Evolutionary conservation across 2,797 vertebrate species (phyloP), one percentile per base, ranked within the genome.

Genomic region (Lates japonicus): DNA sequence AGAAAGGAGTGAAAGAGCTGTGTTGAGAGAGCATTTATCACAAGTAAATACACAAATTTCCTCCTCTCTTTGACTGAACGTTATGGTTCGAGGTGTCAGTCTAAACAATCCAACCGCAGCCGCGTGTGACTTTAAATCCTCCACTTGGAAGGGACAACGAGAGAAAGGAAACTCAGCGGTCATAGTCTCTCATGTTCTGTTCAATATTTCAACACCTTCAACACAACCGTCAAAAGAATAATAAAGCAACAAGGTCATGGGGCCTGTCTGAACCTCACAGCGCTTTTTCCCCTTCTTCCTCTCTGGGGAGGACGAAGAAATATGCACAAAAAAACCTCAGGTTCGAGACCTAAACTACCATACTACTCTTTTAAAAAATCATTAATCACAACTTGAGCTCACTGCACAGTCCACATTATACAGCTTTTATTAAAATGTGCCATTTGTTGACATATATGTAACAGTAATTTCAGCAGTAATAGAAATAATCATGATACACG

Each of bases 171-270:
- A 92, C 91, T 91, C 94, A 88, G 95, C 93, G 88, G 93, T 89
- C 92, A 94, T 92, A 91, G 68, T 95, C 94, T 96, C 95, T 96
- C 95, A 95, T 94, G 93, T 96, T 94, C 94, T 93, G 94, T 93
- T 96, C 95, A 93, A 93, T 96, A 95, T 97, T 96, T 96, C 96
- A 97, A 94, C 95, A 95, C 91, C 95, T 93, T 93, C 91, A 87
- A 94, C 91, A 93, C 74, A 92, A 94, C 87, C 94, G 94, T 94
- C 94, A 94, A 90, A 96, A 96, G 94, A 96, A 96, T 93, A 94
- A 95, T 93, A 95, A 93, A 96, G 95, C 92, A 94, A 95, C 94
- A 90, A 93, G 93, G 95, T 95, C 94, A 92, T 95, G 92, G 89
- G 95, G 92, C 94, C 92, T 92, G 93, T 95, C 91, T 95, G 95